phyloP scores from a whole-genome alignment of 2,888 invertebrate species.

The Catocala sponsa region DNA sequence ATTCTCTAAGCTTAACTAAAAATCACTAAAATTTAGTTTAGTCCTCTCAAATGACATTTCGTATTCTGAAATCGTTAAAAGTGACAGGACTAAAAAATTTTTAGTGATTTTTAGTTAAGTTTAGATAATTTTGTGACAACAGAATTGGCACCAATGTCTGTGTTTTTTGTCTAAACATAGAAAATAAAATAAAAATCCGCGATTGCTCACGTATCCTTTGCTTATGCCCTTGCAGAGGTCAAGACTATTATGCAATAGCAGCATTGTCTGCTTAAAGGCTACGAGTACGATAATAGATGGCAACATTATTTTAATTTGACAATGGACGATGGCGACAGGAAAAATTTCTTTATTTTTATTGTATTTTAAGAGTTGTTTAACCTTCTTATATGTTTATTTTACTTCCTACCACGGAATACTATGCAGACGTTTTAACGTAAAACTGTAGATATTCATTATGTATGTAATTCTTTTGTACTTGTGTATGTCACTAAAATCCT shows the following conservation, averaged over 20 bases:
- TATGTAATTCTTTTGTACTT: no score
- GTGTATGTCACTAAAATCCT: no score
- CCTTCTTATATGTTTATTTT: not conserved
- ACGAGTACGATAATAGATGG: not conserved
- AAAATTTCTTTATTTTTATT: slow-evolving; percentile 4
- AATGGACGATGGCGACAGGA: slow-evolving; percentile 7
- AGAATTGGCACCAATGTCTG: no score
- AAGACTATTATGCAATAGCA: slow-evolving; percentile 1
- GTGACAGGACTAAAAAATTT: no score
- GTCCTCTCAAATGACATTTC: no score
- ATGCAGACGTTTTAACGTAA: no score
- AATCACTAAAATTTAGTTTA: no score
- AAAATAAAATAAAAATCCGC: not conserved
- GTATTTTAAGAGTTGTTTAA: not conserved
- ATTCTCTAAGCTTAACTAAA: no score
- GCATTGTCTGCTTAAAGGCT: not conserved
- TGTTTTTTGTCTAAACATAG: not conserved
- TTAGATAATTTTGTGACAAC: no score
- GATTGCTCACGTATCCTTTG: not conserved
- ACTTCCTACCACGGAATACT: not conserved
- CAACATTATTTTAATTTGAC: slow-evolving; percentile 7
- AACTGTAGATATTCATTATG: no score
- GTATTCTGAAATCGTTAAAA: no score
- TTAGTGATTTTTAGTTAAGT: no score
- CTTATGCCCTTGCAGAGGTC: slow-evolving; percentile 5